A percentile compares a stretch with the other conserved stretches of the same genome.
phyloP scores from a whole-genome alignment of 2,888 invertebrate species.

The Phyllotreta striolata region DNA sequence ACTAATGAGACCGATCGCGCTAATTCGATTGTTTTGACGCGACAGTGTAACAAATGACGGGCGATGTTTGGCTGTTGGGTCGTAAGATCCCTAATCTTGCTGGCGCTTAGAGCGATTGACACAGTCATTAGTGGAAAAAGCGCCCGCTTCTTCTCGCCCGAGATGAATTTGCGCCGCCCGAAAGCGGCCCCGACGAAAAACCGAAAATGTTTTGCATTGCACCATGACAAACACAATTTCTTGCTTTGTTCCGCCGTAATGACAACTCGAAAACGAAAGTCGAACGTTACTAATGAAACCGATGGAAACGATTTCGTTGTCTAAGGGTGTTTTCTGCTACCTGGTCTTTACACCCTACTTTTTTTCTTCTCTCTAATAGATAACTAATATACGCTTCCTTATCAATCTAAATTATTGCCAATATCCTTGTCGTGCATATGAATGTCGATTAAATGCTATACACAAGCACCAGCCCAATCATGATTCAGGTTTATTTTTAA shows the following conservation, averaged over 20 bases:
- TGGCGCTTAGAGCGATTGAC: slow-evolving; percentile 50
- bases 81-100: slow-evolving; percentile 46
- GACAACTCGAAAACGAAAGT: slow-evolving; percentile 11
- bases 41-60: slow-evolving; percentile 37
- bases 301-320: too few species aligned
- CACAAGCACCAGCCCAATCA: too few species aligned
- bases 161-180: slow-evolving; percentile 43
- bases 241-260: slow-evolving; percentile 20
- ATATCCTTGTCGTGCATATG: too few species aligned
- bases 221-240: slow-evolving; percentile 34
- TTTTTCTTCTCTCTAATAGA: too few species aligned
- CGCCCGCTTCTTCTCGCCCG: slow-evolving; percentile 49
- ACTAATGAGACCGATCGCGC: slow-evolving; percentile 34
- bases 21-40: slow-evolving; percentile 41
- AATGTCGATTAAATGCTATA: too few species aligned
- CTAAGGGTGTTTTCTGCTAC: too few species aligned
- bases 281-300: not conserved
- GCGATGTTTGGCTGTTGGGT: slow-evolving; percentile 37
- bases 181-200: slow-evolving; percentile 32
- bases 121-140: slow-evolving; percentile 54
- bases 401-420: too few species aligned
- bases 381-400: too few species aligned
- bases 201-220: slow-evolving; percentile 36
- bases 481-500: slow-evolving; percentile 29
- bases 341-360: too few species aligned